Evolutionary conservation across 2,888 invertebrate species (phyloP).

Genomic region (Acanthoscelides obtectus): DNA sequence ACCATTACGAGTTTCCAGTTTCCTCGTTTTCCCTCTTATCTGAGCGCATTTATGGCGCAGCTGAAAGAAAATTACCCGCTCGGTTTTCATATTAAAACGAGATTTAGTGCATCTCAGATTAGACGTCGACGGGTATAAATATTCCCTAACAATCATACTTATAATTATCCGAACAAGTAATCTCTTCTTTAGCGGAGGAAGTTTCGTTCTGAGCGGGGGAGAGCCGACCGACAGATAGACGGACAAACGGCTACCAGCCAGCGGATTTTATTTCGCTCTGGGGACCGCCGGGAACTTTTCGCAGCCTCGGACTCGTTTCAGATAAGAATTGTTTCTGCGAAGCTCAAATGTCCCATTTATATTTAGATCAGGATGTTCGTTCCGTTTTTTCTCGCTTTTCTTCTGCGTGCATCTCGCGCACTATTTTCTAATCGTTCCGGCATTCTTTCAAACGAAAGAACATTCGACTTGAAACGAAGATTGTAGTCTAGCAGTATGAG

Average conservation of each 20-base stretch:
- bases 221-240: no score
- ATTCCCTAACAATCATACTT: background rate
- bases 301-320: conserved; percentile 17
- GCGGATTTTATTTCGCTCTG: conserved; percentile 13
- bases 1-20: background rate
- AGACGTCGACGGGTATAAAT: background rate
- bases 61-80: background rate
- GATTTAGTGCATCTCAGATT: background rate
- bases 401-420: no score
- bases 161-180: background rate
- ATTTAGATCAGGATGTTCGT: conserved; percentile 12
- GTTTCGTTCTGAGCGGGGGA: background rate
- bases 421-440: no score
- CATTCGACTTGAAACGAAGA: no score
- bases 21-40: background rate
- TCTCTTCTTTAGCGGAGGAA: background rate
- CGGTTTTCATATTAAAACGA: background rate
- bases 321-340: conserved; percentile 16
- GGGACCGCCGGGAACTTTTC: conserved; percentile 16
- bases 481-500: no score
- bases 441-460: no score
- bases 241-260: conserved; percentile 10
- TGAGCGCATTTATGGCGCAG: background rate
- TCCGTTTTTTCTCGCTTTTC: conserved; percentile 2
- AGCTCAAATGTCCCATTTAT: conserved; percentile 13